A percentile compares a stretch with the other conserved stretches of the same genome.
These are phyloP conservation scores for Centropristis striata DNA, from an alignment of 2,113 vertebrate species.

Conservation along the genomic window DNA sequence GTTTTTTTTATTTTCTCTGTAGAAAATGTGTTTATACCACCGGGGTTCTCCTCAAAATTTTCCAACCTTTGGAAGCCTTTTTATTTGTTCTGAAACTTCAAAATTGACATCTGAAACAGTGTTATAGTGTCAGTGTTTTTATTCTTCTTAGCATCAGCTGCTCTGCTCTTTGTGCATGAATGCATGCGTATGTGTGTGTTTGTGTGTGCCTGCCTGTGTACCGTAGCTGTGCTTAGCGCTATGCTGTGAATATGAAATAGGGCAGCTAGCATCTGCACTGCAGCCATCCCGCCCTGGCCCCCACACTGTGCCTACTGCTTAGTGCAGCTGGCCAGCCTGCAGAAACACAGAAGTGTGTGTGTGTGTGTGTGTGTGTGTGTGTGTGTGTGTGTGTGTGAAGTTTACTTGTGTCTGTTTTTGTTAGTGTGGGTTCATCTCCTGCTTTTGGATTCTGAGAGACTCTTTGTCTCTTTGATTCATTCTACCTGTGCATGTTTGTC, in stretches of 20 bases:
- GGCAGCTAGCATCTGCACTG: conserved; percentile 79
- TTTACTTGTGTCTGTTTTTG: conserved; percentile 21
- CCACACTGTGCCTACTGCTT: conserved; percentile 45
- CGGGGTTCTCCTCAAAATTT: not conserved
- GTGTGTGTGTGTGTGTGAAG: not conserved
- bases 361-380: not conserved
- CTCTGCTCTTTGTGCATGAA: conserved; percentile 18
- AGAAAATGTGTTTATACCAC: not conserved
- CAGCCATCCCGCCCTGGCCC: conserved; percentile 71
- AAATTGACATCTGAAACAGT: not conserved
- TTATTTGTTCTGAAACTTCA: not conserved
- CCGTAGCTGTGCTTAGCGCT: conserved; percentile 52
- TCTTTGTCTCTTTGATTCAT: conserved; percentile 6
- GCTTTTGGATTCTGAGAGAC: not conserved
- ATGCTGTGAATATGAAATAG: conserved; percentile 81
- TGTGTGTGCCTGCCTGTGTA: conserved; percentile 50
- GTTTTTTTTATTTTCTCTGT: not conserved
- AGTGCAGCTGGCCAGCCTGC: conserved; percentile 53
- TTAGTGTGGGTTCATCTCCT: conserved; percentile 33
- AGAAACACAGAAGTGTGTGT: conserved; percentile 19
- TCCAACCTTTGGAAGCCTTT: not conserved
- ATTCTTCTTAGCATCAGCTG: conserved; percentile 11
- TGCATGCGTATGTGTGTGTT: conserved; percentile 9
- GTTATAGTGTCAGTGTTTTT: not conserved
- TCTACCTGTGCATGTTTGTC: not conserved